Conservation (phyloP, 2,888 invertebrate species). For the Aporophyla nigra region DNA sequence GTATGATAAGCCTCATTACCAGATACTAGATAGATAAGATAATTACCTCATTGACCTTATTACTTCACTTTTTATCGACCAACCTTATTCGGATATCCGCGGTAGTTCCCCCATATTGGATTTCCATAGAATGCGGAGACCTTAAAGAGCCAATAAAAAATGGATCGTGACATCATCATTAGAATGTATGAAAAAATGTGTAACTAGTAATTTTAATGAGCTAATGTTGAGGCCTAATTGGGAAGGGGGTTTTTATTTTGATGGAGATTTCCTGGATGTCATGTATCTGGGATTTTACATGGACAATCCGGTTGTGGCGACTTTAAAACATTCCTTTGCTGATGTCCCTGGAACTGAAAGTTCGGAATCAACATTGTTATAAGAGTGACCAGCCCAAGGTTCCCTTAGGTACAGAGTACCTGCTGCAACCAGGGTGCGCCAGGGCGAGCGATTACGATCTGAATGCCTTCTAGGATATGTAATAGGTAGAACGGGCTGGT, state of each 20-base stretch:
- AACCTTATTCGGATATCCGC: slow-evolving; percentile 36
- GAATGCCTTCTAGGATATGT: too few species aligned
- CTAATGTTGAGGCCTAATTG: background rate
- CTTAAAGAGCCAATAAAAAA: slow-evolving; percentile 14
- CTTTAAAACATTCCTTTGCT: too few species aligned
- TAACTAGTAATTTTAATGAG: background rate
- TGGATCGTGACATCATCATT: slow-evolving; percentile 24
- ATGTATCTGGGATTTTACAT: background rate
- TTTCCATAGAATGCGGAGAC: slow-evolving; percentile 2
- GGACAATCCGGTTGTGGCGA: too few species aligned
- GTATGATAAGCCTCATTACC: background rate
- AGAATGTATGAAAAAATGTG: background rate
- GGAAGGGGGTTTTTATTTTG: background rate
- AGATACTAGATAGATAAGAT: too few species aligned
- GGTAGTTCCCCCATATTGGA: slow-evolving; percentile 32
- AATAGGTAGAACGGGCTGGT: too few species aligned
- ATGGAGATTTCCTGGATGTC: too few species aligned
- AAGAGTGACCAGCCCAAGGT: too few species aligned
- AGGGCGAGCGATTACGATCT: too few species aligned
- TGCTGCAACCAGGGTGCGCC: too few species aligned
- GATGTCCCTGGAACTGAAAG: too few species aligned
- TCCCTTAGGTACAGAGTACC: too few species aligned
- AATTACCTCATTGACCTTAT: slow-evolving; percentile 19
- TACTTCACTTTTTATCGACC: slow-evolving; percentile 14
- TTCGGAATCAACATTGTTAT: too few species aligned